These are phyloP conservation scores for Chelonoidis abingdonii DNA, from an alignment of 2,113 vertebrate species.

Conservation along the genomic window DNA sequence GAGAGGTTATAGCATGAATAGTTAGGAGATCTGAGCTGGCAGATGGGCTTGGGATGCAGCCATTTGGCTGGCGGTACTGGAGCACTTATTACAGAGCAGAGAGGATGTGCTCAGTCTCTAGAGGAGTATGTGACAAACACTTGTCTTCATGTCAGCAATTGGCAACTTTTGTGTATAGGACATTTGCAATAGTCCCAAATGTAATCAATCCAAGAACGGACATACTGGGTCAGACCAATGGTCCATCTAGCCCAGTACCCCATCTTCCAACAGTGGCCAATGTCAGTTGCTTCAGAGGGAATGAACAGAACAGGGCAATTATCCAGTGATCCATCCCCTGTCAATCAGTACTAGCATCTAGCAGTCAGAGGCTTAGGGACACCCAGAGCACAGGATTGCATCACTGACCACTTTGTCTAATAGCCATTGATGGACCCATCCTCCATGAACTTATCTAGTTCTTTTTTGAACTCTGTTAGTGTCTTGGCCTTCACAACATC, in stretches of 20 bases:
- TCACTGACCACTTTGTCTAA: neutral
- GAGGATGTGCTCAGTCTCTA: neutral
- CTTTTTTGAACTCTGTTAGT: no score
- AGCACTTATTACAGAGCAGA: accelerated
- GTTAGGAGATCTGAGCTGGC: neutral
- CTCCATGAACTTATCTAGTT: neutral
- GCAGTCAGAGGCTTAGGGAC: neutral
- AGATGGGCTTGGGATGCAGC: neutral
- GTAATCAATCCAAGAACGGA: neutral
- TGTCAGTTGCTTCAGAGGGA: neutral
- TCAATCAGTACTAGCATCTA: neutral
- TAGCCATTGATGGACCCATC: neutral
- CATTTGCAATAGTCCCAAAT: neutral
- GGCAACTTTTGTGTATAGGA: neutral
- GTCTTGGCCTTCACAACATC: no score
- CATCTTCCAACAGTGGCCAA: neutral
- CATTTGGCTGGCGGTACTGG: neutral
- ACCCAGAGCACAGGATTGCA: neutral
- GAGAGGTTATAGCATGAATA: neutral
- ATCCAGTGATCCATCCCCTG: neutral
- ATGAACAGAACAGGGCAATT: neutral
- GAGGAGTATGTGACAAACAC: neutral
- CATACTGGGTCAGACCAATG: neutral
- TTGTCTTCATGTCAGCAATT: neutral
- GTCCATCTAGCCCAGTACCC: neutral